phyloP scores from a whole-genome alignment of 1,140 invertebrate genomes.

The Eriosoma lanigerum region DNA sequence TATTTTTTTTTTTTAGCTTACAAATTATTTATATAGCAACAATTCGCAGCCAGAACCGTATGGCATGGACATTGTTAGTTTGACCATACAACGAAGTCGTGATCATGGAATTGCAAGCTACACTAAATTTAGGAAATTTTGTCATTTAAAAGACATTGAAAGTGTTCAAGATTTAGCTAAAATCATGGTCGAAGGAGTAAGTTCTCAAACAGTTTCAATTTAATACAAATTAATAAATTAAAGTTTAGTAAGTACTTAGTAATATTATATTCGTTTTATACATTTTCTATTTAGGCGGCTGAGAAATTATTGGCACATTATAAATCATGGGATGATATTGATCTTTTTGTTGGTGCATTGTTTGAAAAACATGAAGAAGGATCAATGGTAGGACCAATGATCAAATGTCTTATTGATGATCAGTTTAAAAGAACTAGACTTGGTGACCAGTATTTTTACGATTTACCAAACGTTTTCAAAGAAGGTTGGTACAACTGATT shows the following conservation, averaged over 20 bases:
- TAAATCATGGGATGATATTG: constrained; percentile 73
- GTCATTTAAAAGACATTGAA: constrained; percentile 65
- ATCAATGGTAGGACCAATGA: constrained; percentile 78
- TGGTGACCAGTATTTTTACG: constrained; percentile 79
- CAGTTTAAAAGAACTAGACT: constrained; percentile 76
- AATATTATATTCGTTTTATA: too few species aligned
- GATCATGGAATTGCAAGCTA: constrained; percentile 90
- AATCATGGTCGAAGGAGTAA: constrained; percentile 63
- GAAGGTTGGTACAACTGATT: constrained; percentile 58
- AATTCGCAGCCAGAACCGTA: too few species aligned
- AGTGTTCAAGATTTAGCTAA: constrained; percentile 64
- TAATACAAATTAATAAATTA: too few species aligned
- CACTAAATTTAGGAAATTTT: constrained; percentile 74
- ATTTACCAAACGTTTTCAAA: constrained; percentile 72
- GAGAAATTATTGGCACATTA: constrained; percentile 58
- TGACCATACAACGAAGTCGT: constrained; percentile 78
- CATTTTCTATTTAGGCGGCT: background rate
- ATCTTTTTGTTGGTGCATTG: constrained; percentile 78
- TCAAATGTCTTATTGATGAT: constrained; percentile 79
- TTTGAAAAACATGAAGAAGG: constrained; percentile 68
- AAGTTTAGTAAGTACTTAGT: background rate
- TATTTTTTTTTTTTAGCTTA: too few species aligned
- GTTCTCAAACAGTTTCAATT: too few species aligned
- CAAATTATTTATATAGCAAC: too few species aligned
- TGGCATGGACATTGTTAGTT: constrained; percentile 69